A percentile compares a stretch with the other conserved stretches of the same genome.
These are phyloP conservation scores for Hydropotes inermis DNA, from an alignment of 2,113 vertebrate genomes.

Conservation along the genomic window DNA sequence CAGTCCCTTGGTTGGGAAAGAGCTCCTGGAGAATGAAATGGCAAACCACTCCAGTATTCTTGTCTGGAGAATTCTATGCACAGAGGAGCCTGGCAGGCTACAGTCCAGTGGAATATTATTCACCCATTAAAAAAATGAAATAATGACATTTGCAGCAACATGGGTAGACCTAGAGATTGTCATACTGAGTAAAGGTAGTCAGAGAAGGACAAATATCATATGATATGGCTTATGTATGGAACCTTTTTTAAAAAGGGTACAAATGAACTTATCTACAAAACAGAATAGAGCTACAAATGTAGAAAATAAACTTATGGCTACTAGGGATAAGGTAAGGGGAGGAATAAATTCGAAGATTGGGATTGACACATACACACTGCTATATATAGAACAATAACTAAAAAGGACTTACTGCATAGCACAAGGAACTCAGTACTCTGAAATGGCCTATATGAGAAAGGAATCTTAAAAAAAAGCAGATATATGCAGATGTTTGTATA, in stretches of 20 bases:
- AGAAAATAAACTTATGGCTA: neutral
- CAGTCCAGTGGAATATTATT: neutral
- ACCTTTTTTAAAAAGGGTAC: neutral
- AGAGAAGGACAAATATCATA: neutral
- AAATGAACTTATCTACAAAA: neutral
- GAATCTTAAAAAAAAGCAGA: neutral
- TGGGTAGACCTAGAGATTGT: neutral
- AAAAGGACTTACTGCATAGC: neutral
- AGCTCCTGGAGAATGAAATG: neutral
- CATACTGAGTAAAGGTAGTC: neutral
- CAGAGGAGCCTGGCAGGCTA: neutral
- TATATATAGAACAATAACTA: neutral
- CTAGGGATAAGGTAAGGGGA: neutral
- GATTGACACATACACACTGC: neutral
- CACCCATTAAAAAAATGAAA: neutral
- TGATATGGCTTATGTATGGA: neutral
- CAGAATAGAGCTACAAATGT: neutral
- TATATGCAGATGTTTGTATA: neutral
- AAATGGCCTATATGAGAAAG: neutral
- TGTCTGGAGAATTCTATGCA: neutral
- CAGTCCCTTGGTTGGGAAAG: neutral
- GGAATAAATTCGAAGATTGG: neutral
- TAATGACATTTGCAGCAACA: neutral
- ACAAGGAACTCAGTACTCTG: neutral
- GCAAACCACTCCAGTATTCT: neutral